Evolutionary conservation across 2,888 invertebrate genomes (phyloP), one percentile per base, ranked within the genome.

Genomic region (Tetanocera ferruginea): DNA sequence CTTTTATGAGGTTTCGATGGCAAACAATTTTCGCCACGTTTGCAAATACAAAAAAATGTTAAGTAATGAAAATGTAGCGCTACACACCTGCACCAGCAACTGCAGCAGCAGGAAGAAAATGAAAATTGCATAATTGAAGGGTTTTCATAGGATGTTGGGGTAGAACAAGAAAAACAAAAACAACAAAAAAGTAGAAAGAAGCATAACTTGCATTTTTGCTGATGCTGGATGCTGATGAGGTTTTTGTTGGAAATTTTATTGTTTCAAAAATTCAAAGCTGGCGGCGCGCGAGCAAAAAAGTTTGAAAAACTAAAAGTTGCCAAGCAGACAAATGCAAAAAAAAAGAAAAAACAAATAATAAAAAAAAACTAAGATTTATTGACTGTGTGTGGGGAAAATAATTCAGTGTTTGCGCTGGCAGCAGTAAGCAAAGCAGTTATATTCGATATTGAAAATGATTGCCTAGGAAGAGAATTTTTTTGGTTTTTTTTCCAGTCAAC

Each of bases 81-180:
- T 9, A 49, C 11, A 19, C 72, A 52, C 73, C 73, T 69, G 69
- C 69, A 69, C 14, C 25, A 14, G 51, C 34, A 23, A 43, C 37
- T 57, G 57, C 57, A 34, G 57, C 57, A 72, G 19, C 37, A 37
- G 43, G 55, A 14, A 72, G 34, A 34, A 37, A 60, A 66, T 66
- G 74, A 52, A 55, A 75, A 75, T 67, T 75, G 75, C 75, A 75
- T 75, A 75, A 67, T 75, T 75, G 75, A 75, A 67, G 75, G 67
- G 67, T 25, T 69, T 37, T 43, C 43, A 4, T n/a, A 70, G 72
- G 72, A 14, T 23, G 28, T 11, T 43, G 57, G 14, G 9, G 5
- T 5, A 19, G 31, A 25, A 51, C 25, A 51, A 25, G 60, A 11
- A 17, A n/a, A 64, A n/a, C 37, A 31, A 49, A 23, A 67, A 19